Conservation (phyloP, 2,113 vertebrate species). For the Cavia aperea region DNA sequence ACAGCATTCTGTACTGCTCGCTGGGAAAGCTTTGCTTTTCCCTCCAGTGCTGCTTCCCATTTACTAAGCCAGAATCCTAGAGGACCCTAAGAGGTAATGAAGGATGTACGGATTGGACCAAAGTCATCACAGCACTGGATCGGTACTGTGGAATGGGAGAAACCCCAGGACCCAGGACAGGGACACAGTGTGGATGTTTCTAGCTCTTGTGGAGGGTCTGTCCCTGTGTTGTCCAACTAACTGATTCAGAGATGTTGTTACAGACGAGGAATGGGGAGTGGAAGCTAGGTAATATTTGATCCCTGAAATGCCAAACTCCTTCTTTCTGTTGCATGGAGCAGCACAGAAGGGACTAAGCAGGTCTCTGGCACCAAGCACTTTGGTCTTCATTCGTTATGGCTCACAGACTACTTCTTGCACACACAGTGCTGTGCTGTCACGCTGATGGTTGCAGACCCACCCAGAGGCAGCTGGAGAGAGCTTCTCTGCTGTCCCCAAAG, state of each 20-base stretch:
- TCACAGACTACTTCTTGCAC: constrained; percentile 19
- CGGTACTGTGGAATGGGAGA: not conserved
- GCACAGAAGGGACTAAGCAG: not conserved
- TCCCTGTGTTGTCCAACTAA: not conserved
- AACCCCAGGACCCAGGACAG: constrained; percentile 27
- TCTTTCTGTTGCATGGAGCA: not conserved
- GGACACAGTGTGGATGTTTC: not conserved
- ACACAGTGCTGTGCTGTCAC: not conserved
- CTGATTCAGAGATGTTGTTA: not conserved
- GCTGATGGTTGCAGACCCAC: not conserved
- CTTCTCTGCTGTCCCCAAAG: not conserved
- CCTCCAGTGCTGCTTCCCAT: not conserved
- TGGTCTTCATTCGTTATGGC: not conserved
- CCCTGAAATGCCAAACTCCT: not conserved
- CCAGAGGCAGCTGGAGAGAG: constrained; percentile 1
- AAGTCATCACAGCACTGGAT: constrained; percentile 30
- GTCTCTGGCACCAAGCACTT: not conserved
- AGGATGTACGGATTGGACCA: constrained; percentile 19
- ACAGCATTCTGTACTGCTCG: not conserved
- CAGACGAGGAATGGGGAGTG: not conserved
- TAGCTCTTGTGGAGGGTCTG: not conserved
- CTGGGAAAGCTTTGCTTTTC: not conserved
- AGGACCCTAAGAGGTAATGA: constrained; percentile 3
- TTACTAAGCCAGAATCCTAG: not conserved
- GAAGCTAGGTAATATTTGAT: not conserved